Conservation (phyloP, 2,888 invertebrate species). For the Chydorus sphaericus region DNA sequence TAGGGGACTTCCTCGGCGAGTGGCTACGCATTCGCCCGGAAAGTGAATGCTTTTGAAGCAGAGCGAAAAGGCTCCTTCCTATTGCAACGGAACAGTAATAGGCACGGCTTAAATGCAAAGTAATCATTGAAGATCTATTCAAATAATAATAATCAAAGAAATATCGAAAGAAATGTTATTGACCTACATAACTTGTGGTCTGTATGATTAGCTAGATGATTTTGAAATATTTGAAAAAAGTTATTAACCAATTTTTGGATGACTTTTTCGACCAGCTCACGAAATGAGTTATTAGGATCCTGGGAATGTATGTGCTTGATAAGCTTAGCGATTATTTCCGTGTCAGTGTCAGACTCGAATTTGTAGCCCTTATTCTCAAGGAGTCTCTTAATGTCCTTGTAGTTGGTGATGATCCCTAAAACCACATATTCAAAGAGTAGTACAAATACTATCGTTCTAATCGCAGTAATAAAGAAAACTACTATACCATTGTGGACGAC, state of each 20-base stretch:
- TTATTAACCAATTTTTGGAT: too few relatives aligned
- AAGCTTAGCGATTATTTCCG: constrained; percentile 12
- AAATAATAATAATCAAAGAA: too few relatives aligned
- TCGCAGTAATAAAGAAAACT: background rate
- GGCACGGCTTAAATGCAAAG: too few relatives aligned
- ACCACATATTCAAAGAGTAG: too few relatives aligned
- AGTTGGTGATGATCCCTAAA: constrained; percentile 15
- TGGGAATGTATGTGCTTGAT: too few relatives aligned
- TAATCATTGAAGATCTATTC: too few relatives aligned
- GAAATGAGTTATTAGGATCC: too few relatives aligned
- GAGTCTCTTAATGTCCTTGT: background rate
- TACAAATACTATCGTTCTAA: background rate
- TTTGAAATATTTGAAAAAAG: too few relatives aligned
- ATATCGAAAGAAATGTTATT: too few relatives aligned
- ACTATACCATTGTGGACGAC: constrained; percentile 13
- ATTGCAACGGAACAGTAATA: constrained; percentile 18
- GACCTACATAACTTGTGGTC: too few relatives aligned
- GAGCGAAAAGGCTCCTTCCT: constrained; percentile 98
- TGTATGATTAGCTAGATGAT: background rate
- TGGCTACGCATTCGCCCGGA: constrained; percentile 93
- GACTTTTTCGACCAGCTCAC: too few relatives aligned
- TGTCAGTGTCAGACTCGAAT: constrained; percentile 12
- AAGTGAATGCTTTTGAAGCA: constrained; percentile 93
- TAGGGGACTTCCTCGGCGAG: constrained; percentile 88
- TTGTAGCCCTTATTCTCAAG: background rate